A percentile compares a stretch with the other conserved stretches of the same genome.
These are phyloP conservation scores for Mythimna pallens DNA, from an alignment of 2,888 invertebrate species.

Conservation along the genomic window DNA sequence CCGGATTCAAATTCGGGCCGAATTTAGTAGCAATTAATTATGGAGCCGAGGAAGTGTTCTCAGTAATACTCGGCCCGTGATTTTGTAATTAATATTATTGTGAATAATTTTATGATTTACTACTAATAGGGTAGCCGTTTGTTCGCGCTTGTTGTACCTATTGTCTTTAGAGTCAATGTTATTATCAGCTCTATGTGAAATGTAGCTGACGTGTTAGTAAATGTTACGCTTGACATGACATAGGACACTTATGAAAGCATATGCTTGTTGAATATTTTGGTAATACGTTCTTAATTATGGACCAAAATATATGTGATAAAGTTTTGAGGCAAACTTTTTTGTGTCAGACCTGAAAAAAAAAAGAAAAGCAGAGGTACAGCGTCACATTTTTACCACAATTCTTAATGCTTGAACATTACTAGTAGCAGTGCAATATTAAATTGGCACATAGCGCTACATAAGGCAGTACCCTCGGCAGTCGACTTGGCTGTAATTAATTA, in stretches of 20 bases:
- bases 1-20: conserved; percentile 90
- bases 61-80: conserved; percentile 82
- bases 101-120: conserved; percentile 81
- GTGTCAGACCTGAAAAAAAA: not conserved
- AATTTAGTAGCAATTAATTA: conserved; percentile 91
- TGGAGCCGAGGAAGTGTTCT: conserved; percentile 87
- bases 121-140: conserved; percentile 69
- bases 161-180: conserved; percentile 46
- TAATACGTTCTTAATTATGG: not conserved
- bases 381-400: conserved; percentile 49
- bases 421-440: conserved; percentile 83
- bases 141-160: conserved; percentile 46
- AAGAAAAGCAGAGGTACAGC: not conserved
- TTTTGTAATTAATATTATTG: conserved; percentile 86
- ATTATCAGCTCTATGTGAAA: conserved; percentile 43
- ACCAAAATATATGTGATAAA: not conserved
- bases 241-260: not conserved
- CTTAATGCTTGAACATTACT: conserved; percentile 54
- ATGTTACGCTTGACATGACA: conserved; percentile 9
- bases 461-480: conserved; percentile 85
- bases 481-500: conserved; percentile 91
- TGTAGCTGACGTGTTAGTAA: conserved; percentile 31
- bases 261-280: conserved; percentile 1
- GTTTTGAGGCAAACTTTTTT: not conserved
- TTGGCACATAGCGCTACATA: conserved; percentile 88